Conservation (phyloP, 2,113 vertebrate species). For the Vidua chalybeata region DNA sequence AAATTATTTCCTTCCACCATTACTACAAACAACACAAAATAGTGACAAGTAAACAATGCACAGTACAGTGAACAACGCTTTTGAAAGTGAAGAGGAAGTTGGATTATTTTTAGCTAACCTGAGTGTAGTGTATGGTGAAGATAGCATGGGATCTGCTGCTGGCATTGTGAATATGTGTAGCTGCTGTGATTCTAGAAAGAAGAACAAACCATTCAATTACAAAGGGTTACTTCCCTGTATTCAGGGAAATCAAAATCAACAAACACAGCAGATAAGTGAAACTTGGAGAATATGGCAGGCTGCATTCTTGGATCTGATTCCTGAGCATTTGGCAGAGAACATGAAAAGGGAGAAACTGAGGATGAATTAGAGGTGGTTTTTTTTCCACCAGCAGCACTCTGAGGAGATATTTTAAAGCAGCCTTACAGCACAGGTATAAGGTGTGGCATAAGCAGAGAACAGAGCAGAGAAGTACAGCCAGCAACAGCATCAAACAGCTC, state of each 20-base stretch:
- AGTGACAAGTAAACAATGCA: background rate
- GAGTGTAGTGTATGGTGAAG: slow-evolving; percentile 95
- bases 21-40: background rate
- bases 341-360: background rate
- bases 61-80: background rate
- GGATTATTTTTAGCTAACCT: slow-evolving; percentile 77
- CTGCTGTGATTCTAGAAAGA: slow-evolving; percentile 88
- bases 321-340: background rate
- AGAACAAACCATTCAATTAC: background rate
- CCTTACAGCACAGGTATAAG: background rate
- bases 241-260: background rate
- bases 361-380: background rate
- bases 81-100: background rate
- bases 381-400: background rate
- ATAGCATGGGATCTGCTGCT: slow-evolving; percentile 98
- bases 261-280: background rate
- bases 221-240: background rate
- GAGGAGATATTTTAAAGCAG: background rate
- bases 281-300: background rate
- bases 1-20: background rate
- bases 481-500: background rate
- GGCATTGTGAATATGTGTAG: slow-evolving; percentile 92
- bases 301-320: background rate
- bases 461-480: background rate
- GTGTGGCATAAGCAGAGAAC: background rate